These are phyloP conservation scores for Tautogolabrus adspersus DNA, from an alignment of 2,113 vertebrate genomes.

Conservation along the genomic window DNA sequence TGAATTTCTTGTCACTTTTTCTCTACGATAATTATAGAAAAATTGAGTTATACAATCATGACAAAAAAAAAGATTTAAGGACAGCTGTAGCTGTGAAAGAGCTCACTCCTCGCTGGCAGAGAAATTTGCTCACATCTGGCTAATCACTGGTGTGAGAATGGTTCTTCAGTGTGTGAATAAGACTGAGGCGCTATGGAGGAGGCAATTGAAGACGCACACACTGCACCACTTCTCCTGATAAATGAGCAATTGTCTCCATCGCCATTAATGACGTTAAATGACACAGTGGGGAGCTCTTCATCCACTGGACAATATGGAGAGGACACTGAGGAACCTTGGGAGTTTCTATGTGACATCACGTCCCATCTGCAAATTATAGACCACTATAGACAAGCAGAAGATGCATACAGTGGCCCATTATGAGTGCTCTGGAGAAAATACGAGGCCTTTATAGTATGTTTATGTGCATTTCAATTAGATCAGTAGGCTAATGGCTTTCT, in stretches of 20 bases:
- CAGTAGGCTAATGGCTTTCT: background rate
- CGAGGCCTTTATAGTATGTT: background rate
- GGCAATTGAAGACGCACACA: slow-evolving; percentile 44
- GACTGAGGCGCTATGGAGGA: slow-evolving; percentile 51
- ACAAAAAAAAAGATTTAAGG: slow-evolving; percentile 17
- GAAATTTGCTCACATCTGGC: slow-evolving; percentile 56
- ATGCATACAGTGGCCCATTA: slow-evolving; percentile 50
- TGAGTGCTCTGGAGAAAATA: slow-evolving; percentile 13
- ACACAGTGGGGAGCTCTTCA: slow-evolving; percentile 52
- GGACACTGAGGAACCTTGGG: slow-evolving; percentile 41
- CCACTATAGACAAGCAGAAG: slow-evolving; percentile 17
- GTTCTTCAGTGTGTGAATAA: slow-evolving; percentile 63
- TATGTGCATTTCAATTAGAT: background rate
- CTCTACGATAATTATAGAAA: slow-evolving; percentile 22
- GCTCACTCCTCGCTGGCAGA: slow-evolving; percentile 28
- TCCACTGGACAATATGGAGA: slow-evolving; percentile 43
- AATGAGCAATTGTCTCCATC: slow-evolving; percentile 73
- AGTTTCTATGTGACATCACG: slow-evolving; percentile 51
- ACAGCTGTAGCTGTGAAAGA: slow-evolving; percentile 54
- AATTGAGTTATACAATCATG: slow-evolving; percentile 26
- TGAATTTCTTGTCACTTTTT: slow-evolving; percentile 16
- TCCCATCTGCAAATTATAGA: slow-evolving; percentile 45
- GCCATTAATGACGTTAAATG: slow-evolving; percentile 65
- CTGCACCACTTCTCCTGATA: slow-evolving; percentile 65
- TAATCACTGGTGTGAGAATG: slow-evolving; percentile 61